These are phyloP conservation scores for Argyresthia goedartella DNA, from an alignment of 2,888 invertebrate species.

Conservation along the genomic window DNA sequence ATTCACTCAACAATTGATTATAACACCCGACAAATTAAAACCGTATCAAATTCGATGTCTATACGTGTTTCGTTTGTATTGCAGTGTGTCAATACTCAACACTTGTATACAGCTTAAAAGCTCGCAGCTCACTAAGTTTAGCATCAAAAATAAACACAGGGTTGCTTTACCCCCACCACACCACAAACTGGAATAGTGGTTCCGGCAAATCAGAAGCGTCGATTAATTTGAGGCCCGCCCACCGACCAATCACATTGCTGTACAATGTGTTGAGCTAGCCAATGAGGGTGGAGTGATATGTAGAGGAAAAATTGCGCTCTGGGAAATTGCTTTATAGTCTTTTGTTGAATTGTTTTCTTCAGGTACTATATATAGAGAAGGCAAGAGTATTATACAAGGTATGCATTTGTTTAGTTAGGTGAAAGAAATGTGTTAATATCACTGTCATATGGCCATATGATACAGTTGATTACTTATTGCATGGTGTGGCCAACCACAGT, in stretches of 20 bases:
- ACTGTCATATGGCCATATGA: too few species aligned
- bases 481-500: too few species aligned
- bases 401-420: too few species aligned
- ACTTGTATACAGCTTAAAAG: slow-evolving; percentile 28
- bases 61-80: not conserved
- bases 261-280: slow-evolving; percentile 18
- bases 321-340: not conserved
- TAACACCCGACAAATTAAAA: not conserved
- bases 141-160: slow-evolving; percentile 66
- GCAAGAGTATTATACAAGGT: too few species aligned
- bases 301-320: slow-evolving; percentile 32
- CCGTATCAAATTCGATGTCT: not conserved
- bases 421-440: too few species aligned
- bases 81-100: not conserved
- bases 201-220: slow-evolving; percentile 30
- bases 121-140: slow-evolving; percentile 58
- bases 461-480: too few species aligned
- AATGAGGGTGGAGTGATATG: slow-evolving; percentile 24
- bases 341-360: not conserved
- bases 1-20: not conserved
- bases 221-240: slow-evolving; percentile 33
- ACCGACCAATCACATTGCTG: slow-evolving; percentile 34
- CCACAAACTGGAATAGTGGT: slow-evolving; percentile 27
- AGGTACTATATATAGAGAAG: too few species aligned
- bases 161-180: slow-evolving; percentile 47